These are phyloP conservation scores for Timandra comae DNA, from an alignment of 2,888 invertebrate genomes.

Conservation along the genomic window DNA sequence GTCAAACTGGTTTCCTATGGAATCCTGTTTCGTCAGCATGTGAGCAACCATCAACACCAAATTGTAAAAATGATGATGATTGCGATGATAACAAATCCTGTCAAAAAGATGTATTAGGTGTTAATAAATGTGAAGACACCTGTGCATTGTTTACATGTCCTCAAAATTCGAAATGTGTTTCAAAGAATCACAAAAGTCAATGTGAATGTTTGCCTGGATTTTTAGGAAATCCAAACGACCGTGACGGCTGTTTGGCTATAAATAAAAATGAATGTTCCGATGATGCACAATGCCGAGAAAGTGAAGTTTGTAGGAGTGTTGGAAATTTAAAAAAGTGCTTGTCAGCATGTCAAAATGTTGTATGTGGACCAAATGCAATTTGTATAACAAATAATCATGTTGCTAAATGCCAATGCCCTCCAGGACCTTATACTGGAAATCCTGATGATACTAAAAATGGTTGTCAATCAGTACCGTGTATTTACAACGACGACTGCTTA, in stretches of 20 bases:
- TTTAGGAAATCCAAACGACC: slow-evolving; percentile 92
- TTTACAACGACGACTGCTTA: slow-evolving; percentile 90
- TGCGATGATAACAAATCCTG: slow-evolving; percentile 84
- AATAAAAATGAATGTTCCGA: slow-evolving; percentile 85
- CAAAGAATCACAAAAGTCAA: slow-evolving; percentile 82
- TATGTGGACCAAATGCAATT: slow-evolving; percentile 90
- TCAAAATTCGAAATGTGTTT: slow-evolving; percentile 87
- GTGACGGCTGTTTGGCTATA: slow-evolving; percentile 87
- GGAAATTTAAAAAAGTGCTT: slow-evolving; percentile 81
- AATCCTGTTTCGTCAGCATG: slow-evolving; percentile 88
- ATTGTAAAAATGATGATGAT: slow-evolving; percentile 83
- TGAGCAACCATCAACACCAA: slow-evolving; percentile 91
- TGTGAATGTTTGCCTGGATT: slow-evolving; percentile 91
- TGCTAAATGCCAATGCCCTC: slow-evolving; percentile 92
- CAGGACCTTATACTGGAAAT: slow-evolving; percentile 90
- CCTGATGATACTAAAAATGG: slow-evolving; percentile 86
- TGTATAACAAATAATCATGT: slow-evolving; percentile 94
- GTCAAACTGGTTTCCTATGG: slow-evolving; percentile 87
- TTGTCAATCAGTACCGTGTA: slow-evolving; percentile 88
- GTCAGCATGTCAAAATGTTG: slow-evolving; percentile 85
- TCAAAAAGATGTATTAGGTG: slow-evolving; percentile 88
- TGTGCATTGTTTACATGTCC: slow-evolving; percentile 91
- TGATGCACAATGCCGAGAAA: slow-evolving; percentile 89
- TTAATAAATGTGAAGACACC: slow-evolving; percentile 86
- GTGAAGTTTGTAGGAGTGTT: slow-evolving; percentile 83